Percentiles rank a stretch among this genome's conserved stretches.
Evolutionary conservation across 2,797 vertebrate species (phyloP).

Genomic region (Diglossa cyanea): DNA sequence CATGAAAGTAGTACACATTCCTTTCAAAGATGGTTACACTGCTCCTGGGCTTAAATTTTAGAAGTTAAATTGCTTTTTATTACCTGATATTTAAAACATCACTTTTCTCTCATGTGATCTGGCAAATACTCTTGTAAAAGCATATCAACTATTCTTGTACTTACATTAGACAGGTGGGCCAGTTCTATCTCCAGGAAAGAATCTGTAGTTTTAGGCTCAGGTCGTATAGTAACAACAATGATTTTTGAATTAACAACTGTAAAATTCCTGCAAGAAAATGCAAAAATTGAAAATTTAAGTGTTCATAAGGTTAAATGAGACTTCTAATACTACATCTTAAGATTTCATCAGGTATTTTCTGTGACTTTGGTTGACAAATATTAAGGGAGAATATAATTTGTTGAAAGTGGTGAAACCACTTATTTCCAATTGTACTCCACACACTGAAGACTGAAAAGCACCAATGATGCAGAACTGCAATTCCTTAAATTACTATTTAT

Average conservation of each 20-base stretch:
- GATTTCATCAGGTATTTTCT: background rate
- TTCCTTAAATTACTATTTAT: conserved; percentile 9
- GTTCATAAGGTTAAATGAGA: background rate
- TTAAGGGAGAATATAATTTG: background rate
- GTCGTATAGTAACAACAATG: conserved; percentile 95
- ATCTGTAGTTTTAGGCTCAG: conserved; percentile 89
- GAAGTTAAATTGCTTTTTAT: background rate
- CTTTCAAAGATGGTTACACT: background rate
- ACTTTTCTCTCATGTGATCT: background rate
- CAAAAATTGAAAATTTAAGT: background rate
- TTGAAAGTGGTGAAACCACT: background rate
- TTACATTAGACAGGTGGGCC: conserved; percentile 96
- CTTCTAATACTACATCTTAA: background rate
- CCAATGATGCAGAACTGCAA: background rate
- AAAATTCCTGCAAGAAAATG: conserved; percentile 85
- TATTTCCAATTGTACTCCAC: background rate
- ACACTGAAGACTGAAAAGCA: background rate
- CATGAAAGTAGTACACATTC: background rate
- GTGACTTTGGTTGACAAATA: background rate
- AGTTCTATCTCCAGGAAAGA: conserved; percentile 95
- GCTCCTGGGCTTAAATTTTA: background rate
- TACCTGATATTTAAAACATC: background rate
- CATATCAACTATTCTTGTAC: conserved; percentile 31
- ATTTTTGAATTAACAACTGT: conserved; percentile 98
- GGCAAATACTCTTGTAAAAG: background rate